These are phyloP conservation scores for Vombatus ursinus DNA, from an alignment of 2,113 vertebrate species.

Conservation along the genomic window DNA sequence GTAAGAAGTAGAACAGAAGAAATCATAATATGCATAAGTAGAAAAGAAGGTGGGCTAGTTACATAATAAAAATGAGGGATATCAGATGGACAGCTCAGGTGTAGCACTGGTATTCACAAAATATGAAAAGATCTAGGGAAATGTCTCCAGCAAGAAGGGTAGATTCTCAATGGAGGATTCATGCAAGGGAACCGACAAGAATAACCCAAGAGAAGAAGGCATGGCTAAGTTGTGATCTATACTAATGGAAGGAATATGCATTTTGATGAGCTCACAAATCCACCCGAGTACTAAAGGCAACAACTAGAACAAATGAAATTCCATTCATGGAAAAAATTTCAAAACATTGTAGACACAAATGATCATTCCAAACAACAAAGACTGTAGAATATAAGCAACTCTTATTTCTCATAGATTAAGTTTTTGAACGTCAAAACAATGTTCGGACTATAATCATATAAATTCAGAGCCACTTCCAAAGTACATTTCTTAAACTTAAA, in stretches of 20 bases:
- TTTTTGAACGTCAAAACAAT: background rate
- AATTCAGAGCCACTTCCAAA: background rate
- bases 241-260: background rate
- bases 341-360: background rate
- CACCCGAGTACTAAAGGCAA: background rate
- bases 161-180: background rate
- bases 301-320: background rate
- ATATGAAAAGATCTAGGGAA: background rate
- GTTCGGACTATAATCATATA: background rate
- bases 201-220: background rate
- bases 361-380: background rate
- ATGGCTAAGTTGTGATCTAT: background rate
- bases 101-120: background rate
- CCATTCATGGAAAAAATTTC: background rate
- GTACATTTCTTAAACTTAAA: conserved; percentile 25
- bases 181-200: background rate
- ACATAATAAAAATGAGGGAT: background rate
- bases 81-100: background rate
- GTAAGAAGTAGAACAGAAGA: background rate
- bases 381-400: background rate
- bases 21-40: background rate
- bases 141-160: background rate
- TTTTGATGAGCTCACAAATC: background rate
- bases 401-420: background rate
- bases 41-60: background rate